Percentiles rank a stretch among this genome's conserved stretches.
These are phyloP conservation scores for Poeciliopsis prolifica DNA, from an alignment of 2,113 vertebrate species.

Conservation along the genomic window DNA sequence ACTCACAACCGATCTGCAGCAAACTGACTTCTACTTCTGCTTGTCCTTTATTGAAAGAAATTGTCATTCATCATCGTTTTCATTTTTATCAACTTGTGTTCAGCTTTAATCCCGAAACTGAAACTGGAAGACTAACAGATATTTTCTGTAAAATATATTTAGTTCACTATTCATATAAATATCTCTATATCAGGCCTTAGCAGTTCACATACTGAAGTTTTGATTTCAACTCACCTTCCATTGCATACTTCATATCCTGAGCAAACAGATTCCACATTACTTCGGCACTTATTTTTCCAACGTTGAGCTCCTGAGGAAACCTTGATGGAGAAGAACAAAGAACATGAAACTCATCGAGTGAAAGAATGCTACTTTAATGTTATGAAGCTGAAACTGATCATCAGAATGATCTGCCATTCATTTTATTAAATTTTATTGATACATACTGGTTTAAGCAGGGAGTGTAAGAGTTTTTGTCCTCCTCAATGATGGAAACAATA, in stretches of 20 bases:
- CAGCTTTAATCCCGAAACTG: not conserved
- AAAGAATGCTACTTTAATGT: not conserved
- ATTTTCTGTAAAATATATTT: not conserved
- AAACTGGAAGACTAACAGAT: not conserved
- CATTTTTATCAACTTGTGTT: not conserved
- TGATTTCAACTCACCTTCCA: slow-evolving; percentile 90
- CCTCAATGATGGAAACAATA: slow-evolving; percentile 98
- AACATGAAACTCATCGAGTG: slow-evolving; percentile 2
- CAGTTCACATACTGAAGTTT: not conserved
- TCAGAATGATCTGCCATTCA: not conserved
- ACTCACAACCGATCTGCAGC: not conserved
- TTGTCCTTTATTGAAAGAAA: not conserved
- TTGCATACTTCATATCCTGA: slow-evolving; percentile 99
- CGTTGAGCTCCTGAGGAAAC: slow-evolving; percentile 94
- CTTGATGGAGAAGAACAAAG: slow-evolving; percentile 63
- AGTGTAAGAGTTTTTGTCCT: slow-evolving; percentile 98
- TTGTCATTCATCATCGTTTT: not conserved
- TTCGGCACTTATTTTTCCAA: slow-evolving; percentile 98
- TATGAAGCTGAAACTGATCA: not conserved
- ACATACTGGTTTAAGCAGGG: slow-evolving; percentile 98
- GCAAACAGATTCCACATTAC: slow-evolving; percentile 99
- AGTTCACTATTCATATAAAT: not conserved
- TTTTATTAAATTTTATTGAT: not conserved
- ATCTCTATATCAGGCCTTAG: not conserved
- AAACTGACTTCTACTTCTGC: too few relatives aligned